phyloP scores from a whole-genome alignment of 2,888 invertebrate species.

The Pogonocherus hispidulus region DNA sequence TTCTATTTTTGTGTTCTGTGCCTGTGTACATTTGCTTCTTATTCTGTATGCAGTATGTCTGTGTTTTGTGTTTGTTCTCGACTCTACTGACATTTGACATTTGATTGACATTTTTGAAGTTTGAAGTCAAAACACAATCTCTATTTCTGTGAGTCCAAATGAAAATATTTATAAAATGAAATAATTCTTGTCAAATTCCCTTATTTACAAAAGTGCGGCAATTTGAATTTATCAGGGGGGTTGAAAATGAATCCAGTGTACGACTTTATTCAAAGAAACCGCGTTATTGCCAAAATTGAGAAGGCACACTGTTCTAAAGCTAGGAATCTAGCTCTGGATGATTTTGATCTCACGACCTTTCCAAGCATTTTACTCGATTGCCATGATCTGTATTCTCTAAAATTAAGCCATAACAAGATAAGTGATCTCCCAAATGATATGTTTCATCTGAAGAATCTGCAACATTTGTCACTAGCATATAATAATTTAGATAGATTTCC shows the following conservation, averaged over 20 bases:
- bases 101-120: not conserved
- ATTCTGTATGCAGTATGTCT: too few species aligned
- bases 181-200: not conserved
- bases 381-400: slow-evolving; percentile 73
- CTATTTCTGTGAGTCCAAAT: not conserved
- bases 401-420: slow-evolving; percentile 77
- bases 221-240: not conserved
- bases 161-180: not conserved
- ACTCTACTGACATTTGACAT: too few species aligned
- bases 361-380: slow-evolving; percentile 74
- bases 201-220: not conserved
- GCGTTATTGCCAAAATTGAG: slow-evolving; percentile 78
- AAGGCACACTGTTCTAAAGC: slow-evolving; percentile 74
- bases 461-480: slow-evolving; percentile 77
- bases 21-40: too few species aligned
- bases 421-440: slow-evolving; percentile 71
- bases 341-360: slow-evolving; percentile 75
- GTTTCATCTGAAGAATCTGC: slow-evolving; percentile 71
- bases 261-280: slow-evolving; percentile 79
- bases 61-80: too few species aligned
- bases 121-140: not conserved
- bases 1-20: too few species aligned
- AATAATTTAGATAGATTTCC: slow-evolving; percentile 76
- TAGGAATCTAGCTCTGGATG: slow-evolving; percentile 74
- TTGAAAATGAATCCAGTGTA: slow-evolving; percentile 74